Conservation (phyloP, 1,140 invertebrate genomes). For the Nixonia krombeini region DNA sequence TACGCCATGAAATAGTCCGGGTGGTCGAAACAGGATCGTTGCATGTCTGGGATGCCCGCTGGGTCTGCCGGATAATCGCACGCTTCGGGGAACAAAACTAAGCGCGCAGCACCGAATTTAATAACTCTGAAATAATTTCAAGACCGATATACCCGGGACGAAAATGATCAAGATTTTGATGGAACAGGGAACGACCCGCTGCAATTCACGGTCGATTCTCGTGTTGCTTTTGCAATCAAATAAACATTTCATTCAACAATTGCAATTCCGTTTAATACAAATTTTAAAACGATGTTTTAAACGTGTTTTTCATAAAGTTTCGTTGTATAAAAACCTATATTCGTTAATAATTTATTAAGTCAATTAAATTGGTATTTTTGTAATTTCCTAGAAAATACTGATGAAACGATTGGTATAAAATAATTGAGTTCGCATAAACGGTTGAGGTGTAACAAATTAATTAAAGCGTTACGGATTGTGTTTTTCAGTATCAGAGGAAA, state of each 20-base stretch:
- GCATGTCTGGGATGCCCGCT: conserved; percentile 17
- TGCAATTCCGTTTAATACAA: neutral
- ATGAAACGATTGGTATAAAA: neutral
- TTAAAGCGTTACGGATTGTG: too few relatives aligned
- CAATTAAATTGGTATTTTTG: neutral
- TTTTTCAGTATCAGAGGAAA: conserved; percentile 7
- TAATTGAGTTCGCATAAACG: conserved; percentile 9
- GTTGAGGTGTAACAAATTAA: too few relatives aligned
- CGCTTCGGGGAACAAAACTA: conserved; percentile 28
- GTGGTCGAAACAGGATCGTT: conserved; percentile 16
- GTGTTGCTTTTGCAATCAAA: too few relatives aligned
- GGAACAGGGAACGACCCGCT: too few relatives aligned
- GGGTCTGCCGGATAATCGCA: conserved; percentile 31
- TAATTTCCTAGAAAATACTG: conserved; percentile 8
- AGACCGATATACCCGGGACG: conserved; percentile 2
- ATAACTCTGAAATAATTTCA: conserved; percentile 22
- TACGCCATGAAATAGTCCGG: conserved; percentile 22
- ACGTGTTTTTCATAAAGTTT: too few relatives aligned
- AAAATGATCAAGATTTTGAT: conserved; percentile 3
- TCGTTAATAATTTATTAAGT: too few relatives aligned
- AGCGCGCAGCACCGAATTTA: conserved; percentile 25
- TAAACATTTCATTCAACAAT: conserved; percentile 2
- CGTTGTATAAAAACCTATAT: too few relatives aligned
- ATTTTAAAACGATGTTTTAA: too few relatives aligned
- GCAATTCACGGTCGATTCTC: too few relatives aligned